Evolutionary conservation across 2,113 vertebrate genomes (phyloP).

Genomic region (Thunnus thynnus): DNA sequence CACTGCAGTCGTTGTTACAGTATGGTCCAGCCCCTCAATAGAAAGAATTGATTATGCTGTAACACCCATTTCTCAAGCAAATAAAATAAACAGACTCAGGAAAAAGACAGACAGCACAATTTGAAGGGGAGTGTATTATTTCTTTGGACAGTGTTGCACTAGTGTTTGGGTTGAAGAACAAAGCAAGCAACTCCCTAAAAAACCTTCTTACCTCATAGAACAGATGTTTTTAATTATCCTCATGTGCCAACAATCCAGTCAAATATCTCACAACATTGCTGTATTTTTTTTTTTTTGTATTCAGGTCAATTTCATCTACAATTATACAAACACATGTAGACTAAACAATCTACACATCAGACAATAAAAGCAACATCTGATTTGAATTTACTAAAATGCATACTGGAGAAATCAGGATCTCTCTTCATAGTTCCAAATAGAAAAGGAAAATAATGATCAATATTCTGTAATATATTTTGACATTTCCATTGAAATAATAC

Average conservation of each 20-base stretch:
- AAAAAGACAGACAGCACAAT: conserved; percentile 36
- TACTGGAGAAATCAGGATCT: conserved; percentile 40
- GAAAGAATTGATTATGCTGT: neutral
- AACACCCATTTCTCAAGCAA: neutral
- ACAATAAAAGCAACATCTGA: conserved; percentile 56
- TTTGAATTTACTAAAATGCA: conserved; percentile 38
- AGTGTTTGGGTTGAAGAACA: conserved; percentile 35
- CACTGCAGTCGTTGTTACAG: too few relatives aligned
- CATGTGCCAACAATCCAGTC: conserved; percentile 23
- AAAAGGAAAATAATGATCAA: conserved; percentile 44
- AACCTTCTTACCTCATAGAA: conserved; percentile 3
- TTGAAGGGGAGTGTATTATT: conserved; percentile 60
- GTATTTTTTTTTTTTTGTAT: conserved; percentile 8
- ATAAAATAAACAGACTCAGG: conserved; percentile 28
- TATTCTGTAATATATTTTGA: conserved; percentile 47
- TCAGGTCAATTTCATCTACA: conserved; percentile 37
- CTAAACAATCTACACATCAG: conserved; percentile 57
- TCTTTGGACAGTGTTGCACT: conserved; percentile 61
- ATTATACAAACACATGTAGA: conserved; percentile 55
- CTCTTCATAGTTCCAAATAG: conserved; percentile 36
- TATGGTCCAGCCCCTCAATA: too few relatives aligned
- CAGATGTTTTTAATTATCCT: conserved; percentile 36
- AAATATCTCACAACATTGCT: conserved; percentile 34
- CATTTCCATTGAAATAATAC: conserved; percentile 68
- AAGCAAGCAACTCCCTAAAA: conserved; percentile 41